phyloP scores from a whole-genome alignment of 2,113 vertebrate genomes.

The Harpagus bidentatus region DNA sequence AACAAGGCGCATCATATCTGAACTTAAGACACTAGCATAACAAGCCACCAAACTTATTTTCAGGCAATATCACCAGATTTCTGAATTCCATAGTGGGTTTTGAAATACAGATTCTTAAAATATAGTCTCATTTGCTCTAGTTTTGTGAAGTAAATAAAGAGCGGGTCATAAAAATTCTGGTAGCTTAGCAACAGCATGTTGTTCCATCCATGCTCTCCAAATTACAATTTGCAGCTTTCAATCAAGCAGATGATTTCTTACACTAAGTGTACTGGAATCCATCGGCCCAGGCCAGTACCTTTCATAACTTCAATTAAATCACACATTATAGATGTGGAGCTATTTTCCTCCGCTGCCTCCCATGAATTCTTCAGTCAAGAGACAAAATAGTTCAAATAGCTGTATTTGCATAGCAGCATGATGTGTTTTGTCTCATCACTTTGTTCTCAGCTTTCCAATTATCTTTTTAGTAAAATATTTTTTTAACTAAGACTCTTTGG shows the following conservation, averaged over 20 bases:
- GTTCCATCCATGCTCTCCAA: neutral
- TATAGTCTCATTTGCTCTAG: neutral
- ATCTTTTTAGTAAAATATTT: neutral
- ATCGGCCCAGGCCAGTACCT: neutral
- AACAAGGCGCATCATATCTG: rapidly evolving
- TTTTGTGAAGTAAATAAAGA: slow-evolving; percentile 21
- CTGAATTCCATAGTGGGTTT: neutral
- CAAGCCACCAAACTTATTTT: neutral
- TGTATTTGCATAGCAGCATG: neutral
- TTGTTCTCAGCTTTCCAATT: neutral
- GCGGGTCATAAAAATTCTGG: neutral
- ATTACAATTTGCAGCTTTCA: neutral
- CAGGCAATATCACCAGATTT: neutral
- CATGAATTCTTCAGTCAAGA: neutral
- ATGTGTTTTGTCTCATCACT: neutral
- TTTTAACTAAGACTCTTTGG: neutral
- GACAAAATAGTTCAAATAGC: neutral
- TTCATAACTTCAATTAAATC: neutral
- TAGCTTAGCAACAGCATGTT: slow-evolving; percentile 38
- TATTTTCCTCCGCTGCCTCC: neutral
- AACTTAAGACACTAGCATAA: neutral
- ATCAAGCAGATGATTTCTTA: neutral
- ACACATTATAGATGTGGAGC: neutral
- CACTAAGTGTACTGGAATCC: neutral
- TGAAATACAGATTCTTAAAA: neutral